Evolutionary conservation across 2,797 vertebrate species (phyloP).

Genomic region (Molossus alvarezi): DNA sequence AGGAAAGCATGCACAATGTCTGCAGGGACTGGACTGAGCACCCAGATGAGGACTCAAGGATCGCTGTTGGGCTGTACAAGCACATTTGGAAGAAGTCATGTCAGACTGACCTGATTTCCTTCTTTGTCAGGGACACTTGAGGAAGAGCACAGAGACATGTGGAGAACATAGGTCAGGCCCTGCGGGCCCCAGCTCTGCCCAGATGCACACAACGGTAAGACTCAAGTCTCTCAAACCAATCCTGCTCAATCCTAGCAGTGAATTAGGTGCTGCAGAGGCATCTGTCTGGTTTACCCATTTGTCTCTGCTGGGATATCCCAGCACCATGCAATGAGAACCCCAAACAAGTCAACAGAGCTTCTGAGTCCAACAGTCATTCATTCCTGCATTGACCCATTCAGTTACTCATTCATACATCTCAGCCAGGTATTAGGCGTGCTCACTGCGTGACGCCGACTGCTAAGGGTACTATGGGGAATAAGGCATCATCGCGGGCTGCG

Average conservation of each 20-base stretch:
- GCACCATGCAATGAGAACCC: background rate
- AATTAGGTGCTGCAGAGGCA: background rate
- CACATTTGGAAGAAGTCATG: background rate
- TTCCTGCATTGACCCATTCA: background rate
- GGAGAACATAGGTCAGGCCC: background rate
- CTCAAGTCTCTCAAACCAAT: background rate
- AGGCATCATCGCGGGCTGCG: background rate
- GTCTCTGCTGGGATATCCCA: background rate
- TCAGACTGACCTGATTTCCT: slow-evolving; percentile 64
- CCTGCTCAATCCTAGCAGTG: background rate
- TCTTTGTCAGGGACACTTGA: background rate
- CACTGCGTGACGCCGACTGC: background rate
- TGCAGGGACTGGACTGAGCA: background rate
- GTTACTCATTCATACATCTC: background rate
- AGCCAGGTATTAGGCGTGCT: background rate
- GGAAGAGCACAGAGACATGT: background rate
- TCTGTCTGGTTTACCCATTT: background rate
- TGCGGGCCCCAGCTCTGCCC: background rate
- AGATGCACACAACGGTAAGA: background rate
- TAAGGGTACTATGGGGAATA: background rate
- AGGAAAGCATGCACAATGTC: background rate
- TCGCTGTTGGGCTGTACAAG: background rate
- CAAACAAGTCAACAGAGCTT: background rate
- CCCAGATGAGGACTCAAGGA: background rate
- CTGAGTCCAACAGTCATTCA: background rate